A percentile compares a stretch with the other conserved stretches of the same genome.
phyloP scores from a whole-genome alignment of 2,888 invertebrate species.

The Drosophila conformis region DNA sequence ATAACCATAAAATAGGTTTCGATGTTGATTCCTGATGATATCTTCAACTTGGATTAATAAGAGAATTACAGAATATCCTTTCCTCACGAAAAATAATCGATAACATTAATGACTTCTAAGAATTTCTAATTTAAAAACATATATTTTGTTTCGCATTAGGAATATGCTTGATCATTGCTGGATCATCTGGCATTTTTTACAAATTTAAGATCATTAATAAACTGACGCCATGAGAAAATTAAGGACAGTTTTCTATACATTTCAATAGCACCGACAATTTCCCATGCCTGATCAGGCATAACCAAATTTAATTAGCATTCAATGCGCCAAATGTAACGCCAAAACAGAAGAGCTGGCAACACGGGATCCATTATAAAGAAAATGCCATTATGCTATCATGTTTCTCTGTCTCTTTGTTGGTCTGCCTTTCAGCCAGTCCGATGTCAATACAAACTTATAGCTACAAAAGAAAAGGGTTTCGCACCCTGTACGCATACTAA shows the following conservation, averaged over 20 bases:
- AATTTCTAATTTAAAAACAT: background rate
- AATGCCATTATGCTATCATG: conserved; percentile 30
- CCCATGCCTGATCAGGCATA: conserved; percentile 73
- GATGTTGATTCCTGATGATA: accelerated
- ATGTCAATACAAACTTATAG: conserved; percentile 53
- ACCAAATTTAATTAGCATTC: conserved; percentile 31
- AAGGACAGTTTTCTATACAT: conserved; percentile 20
- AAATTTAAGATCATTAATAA: conserved; percentile 14
- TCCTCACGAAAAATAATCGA: background rate
- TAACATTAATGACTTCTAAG: background rate
- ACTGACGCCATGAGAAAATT: conserved; percentile 8
- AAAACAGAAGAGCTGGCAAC: conserved; percentile 18
- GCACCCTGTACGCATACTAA: conserved; percentile 58
- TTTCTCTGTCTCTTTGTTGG: conserved; percentile 4
- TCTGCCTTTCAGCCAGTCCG: conserved; percentile 23
- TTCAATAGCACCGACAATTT: conserved; percentile 42
- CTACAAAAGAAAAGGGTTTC: conserved; percentile 56
- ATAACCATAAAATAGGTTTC: background rate
- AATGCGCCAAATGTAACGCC: conserved; percentile 51
- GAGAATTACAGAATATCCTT: background rate
- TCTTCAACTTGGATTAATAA: background rate
- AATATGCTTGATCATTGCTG: background rate
- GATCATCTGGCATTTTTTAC: background rate
- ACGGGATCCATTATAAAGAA: conserved; percentile 31
- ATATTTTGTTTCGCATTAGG: background rate